Base-by-base conservation (phyloP, 2,888 invertebrate species). In the Eupithecia insigniata region DNA sequence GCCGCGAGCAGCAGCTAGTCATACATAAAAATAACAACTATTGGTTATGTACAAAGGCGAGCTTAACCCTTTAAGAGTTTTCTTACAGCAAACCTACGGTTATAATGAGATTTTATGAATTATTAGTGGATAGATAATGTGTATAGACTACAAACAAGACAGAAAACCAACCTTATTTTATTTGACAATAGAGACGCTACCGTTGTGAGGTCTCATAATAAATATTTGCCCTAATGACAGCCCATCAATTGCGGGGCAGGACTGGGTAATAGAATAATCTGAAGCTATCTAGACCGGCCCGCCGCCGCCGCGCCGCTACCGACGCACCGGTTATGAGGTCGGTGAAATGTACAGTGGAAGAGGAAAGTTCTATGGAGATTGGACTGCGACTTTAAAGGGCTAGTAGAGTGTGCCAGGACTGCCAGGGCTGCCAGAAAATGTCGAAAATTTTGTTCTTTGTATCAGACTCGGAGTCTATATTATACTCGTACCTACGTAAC, bases 231-330 rank as follows among this genome's bases (percentile, higher is more conserved):
- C 66, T 66, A 69, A 66, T 69, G 69, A 72, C 66, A 72, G 66
- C 46, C 66, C 65, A 71, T 71, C 74, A 73, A 71, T 73, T 51
- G 77, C 62, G 66, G 70, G 68, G 72, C 39, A 78, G 71, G 74
- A 69, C 75, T 68, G 61, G 43, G 61, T 81, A 81, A 82, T 82
- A 82, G 82, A 83, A 83, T 84, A 83, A 83, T 83, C 82, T 73
- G 69, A 70, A 70, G 73, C 68, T 81, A 84, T 82, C 80, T 83
- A 69, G 84, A 80, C 77, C 83, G 46, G n/a, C n/a, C 46, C n/a
- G 46, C 46, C 2, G 78, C 76, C 74, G 79, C 75, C 74, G 78
- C 74, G 78, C 82, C 5, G 5, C 30, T 81, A 80, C 82, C 81
- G 78, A 51, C 28, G 55, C 55, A 60, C 60, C 60, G 62, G 36